Evolutionary conservation across 2,888 invertebrate species (phyloP).

Genomic region (Anoncus sp.): DNA sequence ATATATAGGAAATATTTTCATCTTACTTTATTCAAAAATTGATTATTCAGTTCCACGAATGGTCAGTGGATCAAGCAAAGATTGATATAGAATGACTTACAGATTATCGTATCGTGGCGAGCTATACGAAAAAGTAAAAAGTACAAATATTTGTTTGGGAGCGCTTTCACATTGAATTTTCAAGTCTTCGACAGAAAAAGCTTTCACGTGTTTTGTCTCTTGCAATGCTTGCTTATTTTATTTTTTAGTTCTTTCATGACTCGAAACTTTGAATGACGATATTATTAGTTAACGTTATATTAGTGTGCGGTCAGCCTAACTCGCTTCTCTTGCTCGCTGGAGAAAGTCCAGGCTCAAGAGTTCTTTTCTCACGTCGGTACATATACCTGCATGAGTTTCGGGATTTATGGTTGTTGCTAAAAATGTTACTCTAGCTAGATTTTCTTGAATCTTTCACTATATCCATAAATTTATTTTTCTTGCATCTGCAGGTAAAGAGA

Average conservation of each 20-base stretch:
- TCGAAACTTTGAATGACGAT: neutral
- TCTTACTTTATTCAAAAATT: neutral
- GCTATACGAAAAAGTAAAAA: no score
- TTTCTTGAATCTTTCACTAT: no score
- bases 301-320: no score
- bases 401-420: no score
- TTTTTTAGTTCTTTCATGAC: slow-evolving; percentile 7
- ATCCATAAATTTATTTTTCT: no score
- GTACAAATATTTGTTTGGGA: no score
- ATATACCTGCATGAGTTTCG: slow-evolving; percentile 28
- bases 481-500: no score
- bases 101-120: no score
- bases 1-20: neutral
- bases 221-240: neutral
- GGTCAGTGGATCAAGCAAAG: neutral
- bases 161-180: neutral
- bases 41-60: neutral
- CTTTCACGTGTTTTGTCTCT: neutral
- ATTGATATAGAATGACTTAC: no score
- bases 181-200: no score
- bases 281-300: no score
- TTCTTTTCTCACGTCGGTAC: slow-evolving; percentile 50
- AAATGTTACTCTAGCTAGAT: no score
- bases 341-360: slow-evolving; percentile 60
- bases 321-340: slow-evolving; percentile 42